Conservation (phyloP, 2,797 vertebrate genomes). For the Helicolenus hilgendorfi region DNA sequence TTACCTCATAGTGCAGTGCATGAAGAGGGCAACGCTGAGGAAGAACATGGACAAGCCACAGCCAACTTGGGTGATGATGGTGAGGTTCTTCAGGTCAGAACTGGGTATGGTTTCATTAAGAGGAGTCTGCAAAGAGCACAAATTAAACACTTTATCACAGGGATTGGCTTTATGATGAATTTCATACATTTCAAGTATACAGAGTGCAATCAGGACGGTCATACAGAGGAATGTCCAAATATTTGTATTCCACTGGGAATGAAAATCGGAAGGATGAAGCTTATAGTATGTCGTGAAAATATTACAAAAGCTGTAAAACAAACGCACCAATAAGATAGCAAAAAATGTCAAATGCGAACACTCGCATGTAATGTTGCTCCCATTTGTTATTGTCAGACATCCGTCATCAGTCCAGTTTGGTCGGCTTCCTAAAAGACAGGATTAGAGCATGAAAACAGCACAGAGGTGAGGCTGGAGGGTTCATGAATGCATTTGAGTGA, state of each 20-base stretch:
- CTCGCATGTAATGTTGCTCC: constrained; percentile 44
- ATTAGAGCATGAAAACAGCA: neutral
- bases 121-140: constrained; percentile 56
- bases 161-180: neutral
- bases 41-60: constrained; percentile 88
- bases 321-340: constrained; percentile 83
- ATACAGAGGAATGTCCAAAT: neutral
- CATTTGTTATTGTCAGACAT: constrained; percentile 37
- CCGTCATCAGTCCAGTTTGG: constrained; percentile 80
- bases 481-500: neutral
- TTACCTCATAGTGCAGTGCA: constrained; percentile 84
- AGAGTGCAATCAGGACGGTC: neutral
- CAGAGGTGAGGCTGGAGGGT: neutral
- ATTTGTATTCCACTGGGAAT: neutral
- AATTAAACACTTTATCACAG: neutral
- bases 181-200: neutral
- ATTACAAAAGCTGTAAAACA: neutral
- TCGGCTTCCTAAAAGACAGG: constrained; percentile 48
- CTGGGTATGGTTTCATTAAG: constrained; percentile 37
- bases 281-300: neutral
- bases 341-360: constrained; percentile 89
- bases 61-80: constrained; percentile 82
- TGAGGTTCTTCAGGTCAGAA: constrained; percentile 74
- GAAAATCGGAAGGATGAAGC: neutral
- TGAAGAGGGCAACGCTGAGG: constrained; percentile 77